Percentiles rank a stretch among this genome's conserved stretches.
Evolutionary conservation across 2,888 invertebrate species (phyloP).

Genomic region (Ophioninae sp.): DNA sequence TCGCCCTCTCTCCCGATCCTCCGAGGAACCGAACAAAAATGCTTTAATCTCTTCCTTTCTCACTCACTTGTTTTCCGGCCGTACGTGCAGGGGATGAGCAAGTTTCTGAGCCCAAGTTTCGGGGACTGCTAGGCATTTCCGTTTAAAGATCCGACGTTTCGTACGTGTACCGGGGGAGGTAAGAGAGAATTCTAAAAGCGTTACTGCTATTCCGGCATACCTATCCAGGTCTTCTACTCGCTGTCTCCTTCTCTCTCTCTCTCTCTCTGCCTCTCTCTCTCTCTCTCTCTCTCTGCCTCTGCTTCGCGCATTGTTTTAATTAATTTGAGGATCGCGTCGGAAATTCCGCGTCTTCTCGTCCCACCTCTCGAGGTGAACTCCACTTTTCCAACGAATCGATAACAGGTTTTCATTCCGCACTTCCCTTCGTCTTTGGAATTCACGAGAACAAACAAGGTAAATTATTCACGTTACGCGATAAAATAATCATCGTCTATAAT

Average conservation of each 20-base stretch:
- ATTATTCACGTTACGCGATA: constrained; percentile 24
- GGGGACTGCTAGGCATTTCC: constrained; percentile 31
- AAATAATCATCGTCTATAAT: constrained; percentile 2
- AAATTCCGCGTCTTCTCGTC: not conserved
- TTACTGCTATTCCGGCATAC: constrained; percentile 24
- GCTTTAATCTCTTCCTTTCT: constrained; percentile 1
- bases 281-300: not conserved
- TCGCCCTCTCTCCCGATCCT: not conserved
- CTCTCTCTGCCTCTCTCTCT: not conserved
- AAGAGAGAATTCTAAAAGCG: constrained; percentile 26
- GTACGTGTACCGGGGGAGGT: not conserved
- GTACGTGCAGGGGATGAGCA: constrained; percentile 5
- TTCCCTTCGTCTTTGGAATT: constrained; percentile 19
- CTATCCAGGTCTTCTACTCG: constrained; percentile 6
- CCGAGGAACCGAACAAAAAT: not conserved
- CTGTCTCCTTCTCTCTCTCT: too few relatives aligned
- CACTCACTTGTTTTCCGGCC: not conserved
- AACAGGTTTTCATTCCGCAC: constrained; percentile 1
- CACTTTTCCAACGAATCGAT: constrained; percentile 8
- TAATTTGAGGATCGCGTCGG: constrained; percentile 30
- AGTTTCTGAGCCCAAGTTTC: constrained; percentile 37
- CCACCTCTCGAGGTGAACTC: not conserved
- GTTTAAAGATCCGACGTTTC: constrained; percentile 22
- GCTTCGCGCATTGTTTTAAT: constrained; percentile 31
- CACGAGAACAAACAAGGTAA: constrained; percentile 24